Evolutionary conservation across 2,888 invertebrate genomes (phyloP), one percentile per base, ranked within the genome.

Genomic region (Leucoma salicis): DNA sequence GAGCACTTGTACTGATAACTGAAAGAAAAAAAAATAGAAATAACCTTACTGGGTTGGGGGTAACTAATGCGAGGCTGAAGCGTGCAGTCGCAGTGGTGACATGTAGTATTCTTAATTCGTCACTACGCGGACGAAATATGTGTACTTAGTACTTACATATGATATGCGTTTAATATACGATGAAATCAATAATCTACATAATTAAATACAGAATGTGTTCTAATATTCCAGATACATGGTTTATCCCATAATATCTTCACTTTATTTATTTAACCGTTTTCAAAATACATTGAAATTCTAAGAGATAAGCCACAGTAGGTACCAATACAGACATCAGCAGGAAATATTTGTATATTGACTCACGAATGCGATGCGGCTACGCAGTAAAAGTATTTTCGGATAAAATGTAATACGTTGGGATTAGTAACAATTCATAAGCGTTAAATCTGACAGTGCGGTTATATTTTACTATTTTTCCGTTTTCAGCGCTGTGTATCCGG

Each of bases 401-500:
- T 56, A 57, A 63, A 67, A 63, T 53, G 61, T 68, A 70, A 72
- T 69, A 57, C 60, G 54, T 63, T 44, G 59, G 69, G 70, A 71
- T 74, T 72, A 70, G 64, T 46, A 53, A 62, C 70, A 68, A 74
- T 74, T 74, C 74, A 70, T 74, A 74, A 60, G 65, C 59, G 71
- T 74, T 75, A 72, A 69, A 67, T 59, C 63, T 58, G 65, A 63
- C 69, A 63, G 61, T 51, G 53, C 59, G 52, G 56, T 60, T 45
- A 71, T 79, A 77, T 78, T 76, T 80, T 73, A 75, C 67, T 72
- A 78, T 78, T 78, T 78, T 74, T 74, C 71, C 70, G 65, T 63
- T 65, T 63, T 60, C 57, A 53, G 61, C 64, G 62, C 66, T 70
- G 63, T 69, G 59, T 63, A 72, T 65, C 72, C 74, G 57, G 60